These are phyloP conservation scores for Chondrosia reniformis DNA, from an alignment of 37 sponge, comb jelly and placozoan genomes.

Conservation along the genomic window DNA sequence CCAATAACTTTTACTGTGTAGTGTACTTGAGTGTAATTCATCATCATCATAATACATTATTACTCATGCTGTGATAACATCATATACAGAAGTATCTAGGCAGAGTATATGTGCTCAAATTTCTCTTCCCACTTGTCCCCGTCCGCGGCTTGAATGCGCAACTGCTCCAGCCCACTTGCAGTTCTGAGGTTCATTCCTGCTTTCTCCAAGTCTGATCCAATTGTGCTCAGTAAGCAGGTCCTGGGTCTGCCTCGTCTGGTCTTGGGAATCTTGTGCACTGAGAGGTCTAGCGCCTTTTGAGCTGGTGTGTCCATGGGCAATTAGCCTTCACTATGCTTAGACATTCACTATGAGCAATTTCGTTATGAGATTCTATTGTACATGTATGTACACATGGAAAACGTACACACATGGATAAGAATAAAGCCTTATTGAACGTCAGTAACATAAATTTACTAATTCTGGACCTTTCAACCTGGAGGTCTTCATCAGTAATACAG, in stretches of 20 bases:
- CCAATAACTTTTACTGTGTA: no score
- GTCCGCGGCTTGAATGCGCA: neutral
- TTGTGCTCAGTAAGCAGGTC: neutral
- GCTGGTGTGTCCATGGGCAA: neutral
- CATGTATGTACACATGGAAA: no score
- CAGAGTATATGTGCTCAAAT: slow-evolving; percentile 12
- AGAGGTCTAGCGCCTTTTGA: neutral
- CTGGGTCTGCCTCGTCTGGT: neutral
- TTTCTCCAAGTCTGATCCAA: neutral
- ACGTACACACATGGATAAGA: no score
- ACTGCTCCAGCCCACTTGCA: neutral
- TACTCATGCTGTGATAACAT: neutral
- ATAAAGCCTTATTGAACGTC: no score
- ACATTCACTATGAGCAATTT: no score
- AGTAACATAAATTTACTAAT: no score
- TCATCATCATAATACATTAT: no score
- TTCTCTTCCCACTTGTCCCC: neutral
- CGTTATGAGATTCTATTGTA: no score
- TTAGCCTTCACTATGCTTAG: no score
- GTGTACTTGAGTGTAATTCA: no score
- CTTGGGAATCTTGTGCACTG: neutral
- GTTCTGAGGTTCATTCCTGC: neutral
- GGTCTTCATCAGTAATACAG: no score
- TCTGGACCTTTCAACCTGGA: no score
- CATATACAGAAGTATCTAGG: neutral